phyloP scores from a whole-genome alignment of 2,113 vertebrate species.

The Peucedramus taeniatus region DNA sequence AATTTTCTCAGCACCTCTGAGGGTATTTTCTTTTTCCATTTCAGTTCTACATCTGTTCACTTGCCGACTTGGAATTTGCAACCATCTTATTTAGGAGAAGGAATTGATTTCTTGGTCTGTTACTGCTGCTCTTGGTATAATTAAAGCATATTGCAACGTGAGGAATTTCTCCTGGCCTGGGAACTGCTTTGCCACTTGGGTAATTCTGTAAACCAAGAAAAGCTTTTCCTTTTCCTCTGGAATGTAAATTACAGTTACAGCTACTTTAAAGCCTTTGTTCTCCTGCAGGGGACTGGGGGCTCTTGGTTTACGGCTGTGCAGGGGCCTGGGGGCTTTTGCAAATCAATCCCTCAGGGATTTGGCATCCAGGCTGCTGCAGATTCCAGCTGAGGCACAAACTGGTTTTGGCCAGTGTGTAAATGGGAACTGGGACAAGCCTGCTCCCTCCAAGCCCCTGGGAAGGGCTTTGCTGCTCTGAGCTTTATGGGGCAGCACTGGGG shows the following conservation, averaged over 20 bases:
- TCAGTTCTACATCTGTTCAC: constrained; percentile 19
- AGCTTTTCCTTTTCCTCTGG: constrained; percentile 16
- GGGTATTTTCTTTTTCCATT: constrained; percentile 50
- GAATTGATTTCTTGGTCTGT: constrained; percentile 2
- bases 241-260: neutral
- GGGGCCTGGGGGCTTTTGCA: neutral
- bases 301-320: neutral
- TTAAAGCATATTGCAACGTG: constrained; percentile 11
- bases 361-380: neutral
- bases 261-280: neutral
- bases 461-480: neutral
- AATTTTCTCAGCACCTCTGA: neutral
- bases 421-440: neutral
- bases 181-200: constrained; percentile 33
- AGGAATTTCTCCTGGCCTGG: constrained; percentile 36
- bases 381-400: rapidly evolving
- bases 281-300: neutral
- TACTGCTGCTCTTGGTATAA: neutral
- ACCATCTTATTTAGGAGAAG: neutral
- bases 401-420: neutral
- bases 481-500: rapidly evolving
- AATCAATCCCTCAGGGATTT: rapidly evolving
- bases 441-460: neutral
- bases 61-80: neutral
- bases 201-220: constrained; percentile 4